Conservation (phyloP, 2,113 vertebrate genomes). For the Pyrgilauda ruficollis region DNA sequence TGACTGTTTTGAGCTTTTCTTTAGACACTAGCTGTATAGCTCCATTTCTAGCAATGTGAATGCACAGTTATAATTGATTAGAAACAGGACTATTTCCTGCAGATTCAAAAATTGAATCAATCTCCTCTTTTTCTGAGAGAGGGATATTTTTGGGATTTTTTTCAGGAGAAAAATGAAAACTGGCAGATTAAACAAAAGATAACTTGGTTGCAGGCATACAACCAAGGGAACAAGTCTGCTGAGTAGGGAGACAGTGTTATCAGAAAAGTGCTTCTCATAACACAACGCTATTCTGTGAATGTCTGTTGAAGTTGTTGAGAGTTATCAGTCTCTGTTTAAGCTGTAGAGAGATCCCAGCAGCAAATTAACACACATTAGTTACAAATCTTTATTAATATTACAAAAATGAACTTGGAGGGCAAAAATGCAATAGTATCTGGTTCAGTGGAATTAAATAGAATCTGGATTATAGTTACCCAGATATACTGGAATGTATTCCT, state of each 20-base stretch:
- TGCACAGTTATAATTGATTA: not conserved
- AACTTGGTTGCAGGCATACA: not conserved
- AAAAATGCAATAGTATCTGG: not conserved
- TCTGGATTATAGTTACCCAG: not conserved
- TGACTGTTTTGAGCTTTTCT: not conserved
- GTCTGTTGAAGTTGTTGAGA: not conserved
- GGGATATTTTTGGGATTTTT: not conserved
- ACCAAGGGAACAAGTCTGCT: not conserved
- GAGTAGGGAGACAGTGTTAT: not conserved
- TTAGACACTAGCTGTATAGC: not conserved
- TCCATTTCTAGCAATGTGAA: not conserved
- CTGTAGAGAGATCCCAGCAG: not conserved
- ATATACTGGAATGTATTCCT: not conserved
- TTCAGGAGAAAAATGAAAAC: not conserved
- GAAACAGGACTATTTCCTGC: not conserved
- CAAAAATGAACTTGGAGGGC: not conserved
- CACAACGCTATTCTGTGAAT: not conserved
- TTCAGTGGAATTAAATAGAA: not conserved
- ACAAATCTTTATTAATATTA: not conserved
- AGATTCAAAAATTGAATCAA: not conserved
- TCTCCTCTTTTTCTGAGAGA: not conserved
- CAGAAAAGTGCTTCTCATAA: not conserved
- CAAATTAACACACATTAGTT: not conserved
- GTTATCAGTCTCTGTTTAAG: not conserved
- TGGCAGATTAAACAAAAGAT: not conserved